Evolutionary conservation across 2,888 invertebrate species (phyloP).

Genomic region (Parasteatoda lunata): DNA sequence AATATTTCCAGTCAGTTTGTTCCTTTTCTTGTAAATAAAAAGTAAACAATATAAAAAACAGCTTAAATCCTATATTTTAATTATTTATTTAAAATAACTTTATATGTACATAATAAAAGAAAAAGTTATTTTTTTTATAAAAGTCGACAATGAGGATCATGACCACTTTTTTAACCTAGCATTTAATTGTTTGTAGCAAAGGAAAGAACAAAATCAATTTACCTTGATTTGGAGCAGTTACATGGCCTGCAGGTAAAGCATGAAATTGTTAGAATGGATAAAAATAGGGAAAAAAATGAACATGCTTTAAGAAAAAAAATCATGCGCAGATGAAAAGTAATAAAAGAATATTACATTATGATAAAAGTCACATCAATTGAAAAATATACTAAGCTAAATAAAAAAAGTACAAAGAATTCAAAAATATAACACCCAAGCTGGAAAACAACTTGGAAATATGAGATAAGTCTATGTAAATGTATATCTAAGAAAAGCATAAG

Average conservation of each 20-base stretch:
- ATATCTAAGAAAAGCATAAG: conserved; percentile 30
- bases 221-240: conserved; percentile 67
- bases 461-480: conserved; percentile 13
- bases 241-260: conserved; percentile 68
- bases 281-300: conserved; percentile 57
- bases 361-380: conserved; percentile 34
- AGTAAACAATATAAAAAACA: too few relatives aligned
- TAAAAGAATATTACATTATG: conserved; percentile 33
- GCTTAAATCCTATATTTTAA: too few relatives aligned
- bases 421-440: conserved; percentile 40
- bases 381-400: conserved; percentile 9
- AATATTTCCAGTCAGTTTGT: too few relatives aligned
- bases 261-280: conserved; percentile 69
- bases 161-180: conserved; percentile 8
- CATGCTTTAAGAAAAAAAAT: conserved; percentile 49
- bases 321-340: conserved; percentile 60
- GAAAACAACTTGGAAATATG: conserved; percentile 8
- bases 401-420: conserved; percentile 33
- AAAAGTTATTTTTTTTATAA: not conserved
- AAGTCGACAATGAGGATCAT: not conserved
- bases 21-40: too few relatives aligned
- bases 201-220: conserved; percentile 53
- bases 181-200: conserved; percentile 44
- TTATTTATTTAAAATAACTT: too few relatives aligned
- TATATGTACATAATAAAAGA: too few relatives aligned